A percentile compares a stretch with the other conserved stretches of the same genome.
These are phyloP conservation scores for Tricholauxania praeusta DNA, from an alignment of 2,888 invertebrate genomes.

Conservation along the genomic window DNA sequence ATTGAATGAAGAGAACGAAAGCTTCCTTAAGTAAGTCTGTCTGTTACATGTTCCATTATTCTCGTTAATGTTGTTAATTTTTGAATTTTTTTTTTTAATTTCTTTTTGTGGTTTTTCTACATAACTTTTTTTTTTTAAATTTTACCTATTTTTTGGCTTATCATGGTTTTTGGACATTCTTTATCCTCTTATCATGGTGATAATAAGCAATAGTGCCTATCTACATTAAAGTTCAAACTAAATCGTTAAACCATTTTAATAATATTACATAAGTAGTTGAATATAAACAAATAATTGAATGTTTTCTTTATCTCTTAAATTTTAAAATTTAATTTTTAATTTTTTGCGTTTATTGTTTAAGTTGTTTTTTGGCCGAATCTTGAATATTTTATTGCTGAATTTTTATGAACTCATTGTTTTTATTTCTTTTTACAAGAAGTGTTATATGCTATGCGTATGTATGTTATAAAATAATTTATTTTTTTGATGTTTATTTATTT, in stretches of 20 bases:
- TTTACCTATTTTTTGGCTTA: slow-evolving; percentile 35
- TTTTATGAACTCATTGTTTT: too few relatives aligned
- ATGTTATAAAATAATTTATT: too few relatives aligned
- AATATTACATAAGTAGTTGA: neutral
- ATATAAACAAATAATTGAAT: slow-evolving; percentile 1
- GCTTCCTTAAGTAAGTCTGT: slow-evolving; percentile 83
- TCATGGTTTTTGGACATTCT: slow-evolving; percentile 38
- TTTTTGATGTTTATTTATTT: too few relatives aligned
- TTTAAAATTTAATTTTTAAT: neutral
- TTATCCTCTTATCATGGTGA: slow-evolving; percentile 2
- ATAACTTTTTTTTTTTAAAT: slow-evolving; percentile 35
- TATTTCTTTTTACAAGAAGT: too few relatives aligned
- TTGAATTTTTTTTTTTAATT: slow-evolving; percentile 40
- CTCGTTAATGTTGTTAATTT: slow-evolving; percentile 48
- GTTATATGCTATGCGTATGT: too few relatives aligned
- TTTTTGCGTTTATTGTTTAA: neutral
- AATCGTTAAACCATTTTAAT: neutral
- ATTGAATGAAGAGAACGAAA: slow-evolving; percentile 97
- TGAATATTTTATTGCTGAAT: too few relatives aligned
- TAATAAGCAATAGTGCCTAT: neutral
- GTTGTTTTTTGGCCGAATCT: neutral
- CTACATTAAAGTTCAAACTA: neutral
- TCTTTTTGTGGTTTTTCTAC: slow-evolving; percentile 41
- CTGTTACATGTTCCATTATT: slow-evolving; percentile 16
- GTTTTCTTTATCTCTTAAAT: neutral